Conservation (phyloP, 2,888 invertebrate genomes). For the Polymixis lichenea region DNA sequence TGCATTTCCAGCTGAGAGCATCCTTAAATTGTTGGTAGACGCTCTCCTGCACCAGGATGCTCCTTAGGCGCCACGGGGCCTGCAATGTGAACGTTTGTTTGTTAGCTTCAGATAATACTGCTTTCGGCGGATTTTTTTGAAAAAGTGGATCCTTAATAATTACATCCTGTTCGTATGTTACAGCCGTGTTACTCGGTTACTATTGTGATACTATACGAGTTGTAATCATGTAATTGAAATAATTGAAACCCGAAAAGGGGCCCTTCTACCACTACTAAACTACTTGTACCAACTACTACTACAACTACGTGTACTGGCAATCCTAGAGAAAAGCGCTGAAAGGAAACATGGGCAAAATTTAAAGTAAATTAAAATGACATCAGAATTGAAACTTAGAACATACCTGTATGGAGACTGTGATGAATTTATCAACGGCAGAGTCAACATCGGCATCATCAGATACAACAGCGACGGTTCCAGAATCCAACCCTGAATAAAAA, state of each 20-base stretch:
- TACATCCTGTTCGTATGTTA: neutral
- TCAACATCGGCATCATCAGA: conserved; percentile 74
- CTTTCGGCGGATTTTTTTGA: neutral
- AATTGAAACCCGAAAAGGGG: neutral
- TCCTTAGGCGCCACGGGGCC: conserved; percentile 75
- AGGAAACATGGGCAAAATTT: neutral
- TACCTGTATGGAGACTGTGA: conserved; percentile 66
- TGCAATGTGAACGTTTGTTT: conserved; percentile 59
- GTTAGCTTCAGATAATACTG: conserved; percentile 8
- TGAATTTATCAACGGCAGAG: conserved; percentile 73
- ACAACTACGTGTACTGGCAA: neutral
- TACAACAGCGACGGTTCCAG: conserved; percentile 59
- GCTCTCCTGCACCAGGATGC: conserved; percentile 78
- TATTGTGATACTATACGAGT: too few species aligned
- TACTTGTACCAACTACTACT: too few species aligned
- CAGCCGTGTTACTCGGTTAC: too few species aligned
- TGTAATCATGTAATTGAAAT: neutral
- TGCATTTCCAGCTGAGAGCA: conserved; percentile 71
- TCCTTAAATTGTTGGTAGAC: conserved; percentile 72
- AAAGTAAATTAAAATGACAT: neutral
- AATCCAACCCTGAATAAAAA: conserved; percentile 22
- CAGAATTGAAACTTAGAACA: conserved; percentile 11
- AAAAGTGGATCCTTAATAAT: neutral
- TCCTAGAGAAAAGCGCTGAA: neutral
- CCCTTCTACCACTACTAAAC: too few species aligned